Evolutionary conservation across 1,140 invertebrate species (phyloP).

Genomic region (Mycetomoellerius zeteki): DNA sequence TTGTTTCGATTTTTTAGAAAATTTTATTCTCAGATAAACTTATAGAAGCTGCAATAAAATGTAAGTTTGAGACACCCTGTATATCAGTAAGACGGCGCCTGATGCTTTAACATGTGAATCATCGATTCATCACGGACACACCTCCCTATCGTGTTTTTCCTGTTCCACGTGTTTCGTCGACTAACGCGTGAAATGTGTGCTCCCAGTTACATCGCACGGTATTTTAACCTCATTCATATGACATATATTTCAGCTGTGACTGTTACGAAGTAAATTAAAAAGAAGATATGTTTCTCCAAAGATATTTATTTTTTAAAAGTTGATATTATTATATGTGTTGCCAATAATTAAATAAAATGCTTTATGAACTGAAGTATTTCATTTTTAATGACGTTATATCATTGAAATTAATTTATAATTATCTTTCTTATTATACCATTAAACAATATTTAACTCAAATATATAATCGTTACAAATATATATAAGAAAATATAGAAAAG

Average conservation of each 20-base stretch:
- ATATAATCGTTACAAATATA: background rate
- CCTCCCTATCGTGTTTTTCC: constrained; percentile 55
- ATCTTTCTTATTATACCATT: background rate
- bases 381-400: background rate
- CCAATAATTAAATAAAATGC: background rate
- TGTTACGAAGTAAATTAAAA: background rate
- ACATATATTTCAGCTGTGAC: background rate
- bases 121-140: constrained; percentile 61
- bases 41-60: background rate
- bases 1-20: background rate
- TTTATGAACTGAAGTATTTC: background rate
- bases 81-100: constrained; percentile 45
- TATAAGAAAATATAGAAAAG: background rate
- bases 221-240: constrained; percentile 25
- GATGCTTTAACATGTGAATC: constrained; percentile 56
- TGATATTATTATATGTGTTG: background rate
- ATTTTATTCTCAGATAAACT: constrained; percentile 2
- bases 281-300: background rate
- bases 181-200: constrained; percentile 43
- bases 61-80: constrained; percentile 43
- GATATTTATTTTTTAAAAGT: background rate
- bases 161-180: constrained; percentile 47
- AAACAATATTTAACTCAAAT: background rate
- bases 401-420: background rate
- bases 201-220: constrained; percentile 26